These are phyloP conservation scores for Sarcophaga rosellei DNA, from an alignment of 2,888 invertebrate genomes.

Conservation along the genomic window DNA sequence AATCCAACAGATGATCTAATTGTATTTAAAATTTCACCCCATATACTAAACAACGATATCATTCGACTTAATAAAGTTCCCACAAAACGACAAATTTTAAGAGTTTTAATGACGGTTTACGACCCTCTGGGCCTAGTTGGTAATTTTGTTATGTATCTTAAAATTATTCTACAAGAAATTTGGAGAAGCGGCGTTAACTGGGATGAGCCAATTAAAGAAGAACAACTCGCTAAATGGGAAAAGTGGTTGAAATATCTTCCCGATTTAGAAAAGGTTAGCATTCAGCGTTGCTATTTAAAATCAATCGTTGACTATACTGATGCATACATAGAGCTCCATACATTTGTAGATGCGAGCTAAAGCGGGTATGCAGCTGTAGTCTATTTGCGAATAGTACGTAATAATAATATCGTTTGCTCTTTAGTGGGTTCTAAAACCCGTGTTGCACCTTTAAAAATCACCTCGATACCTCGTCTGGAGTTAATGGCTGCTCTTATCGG, in stretches of 20 bases:
- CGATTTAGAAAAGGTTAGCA: slow-evolving; percentile 60
- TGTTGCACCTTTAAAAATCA: slow-evolving; percentile 34
- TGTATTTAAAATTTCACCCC: slow-evolving; percentile 39
- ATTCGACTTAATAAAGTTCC: slow-evolving; percentile 1
- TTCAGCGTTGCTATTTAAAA: slow-evolving; percentile 66
- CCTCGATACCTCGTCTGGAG: not conserved
- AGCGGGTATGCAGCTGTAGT: too few species aligned
- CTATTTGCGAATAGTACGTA: too few species aligned
- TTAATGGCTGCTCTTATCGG: too few species aligned
- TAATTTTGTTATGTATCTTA: slow-evolving; percentile 53
- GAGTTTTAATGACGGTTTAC: slow-evolving; percentile 50
- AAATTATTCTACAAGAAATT: slow-evolving; percentile 50
- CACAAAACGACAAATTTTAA: too few species aligned
- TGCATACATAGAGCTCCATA: too few species aligned
- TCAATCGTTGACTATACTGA: not conserved
- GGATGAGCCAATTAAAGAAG: slow-evolving; percentile 57
- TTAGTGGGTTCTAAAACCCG: slow-evolving; percentile 37
- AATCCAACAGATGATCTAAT: slow-evolving; percentile 36
- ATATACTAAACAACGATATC: not conserved
- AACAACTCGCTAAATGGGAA: slow-evolving; percentile 61
- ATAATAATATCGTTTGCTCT: not conserved
- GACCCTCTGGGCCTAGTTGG: slow-evolving; percentile 49
- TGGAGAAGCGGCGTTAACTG: slow-evolving; percentile 51
- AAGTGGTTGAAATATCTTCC: slow-evolving; percentile 65
- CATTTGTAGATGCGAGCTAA: slow-evolving; percentile 33